Conservation (phyloP, 2,888 invertebrate genomes). For the Galerucella pusilla region DNA sequence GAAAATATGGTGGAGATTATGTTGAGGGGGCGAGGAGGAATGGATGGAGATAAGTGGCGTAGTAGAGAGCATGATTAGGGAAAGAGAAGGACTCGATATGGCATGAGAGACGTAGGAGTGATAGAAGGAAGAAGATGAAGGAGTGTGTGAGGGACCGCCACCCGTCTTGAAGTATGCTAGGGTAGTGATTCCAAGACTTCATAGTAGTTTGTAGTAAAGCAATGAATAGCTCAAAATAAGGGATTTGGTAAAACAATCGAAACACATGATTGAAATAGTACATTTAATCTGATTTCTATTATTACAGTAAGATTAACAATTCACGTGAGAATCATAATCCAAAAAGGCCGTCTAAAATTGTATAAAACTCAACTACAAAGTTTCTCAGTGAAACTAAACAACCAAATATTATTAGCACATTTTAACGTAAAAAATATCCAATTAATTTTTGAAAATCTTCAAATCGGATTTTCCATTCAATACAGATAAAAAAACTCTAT, state of each 20-base stretch:
- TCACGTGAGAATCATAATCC: not conserved
- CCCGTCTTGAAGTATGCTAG: too few relatives aligned
- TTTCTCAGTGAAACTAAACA: not conserved
- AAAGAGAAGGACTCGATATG: too few relatives aligned
- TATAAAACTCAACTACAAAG: not conserved
- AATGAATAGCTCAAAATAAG: not conserved
- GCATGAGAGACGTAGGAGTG: too few relatives aligned
- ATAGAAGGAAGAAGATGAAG: too few relatives aligned
- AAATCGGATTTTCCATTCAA: not conserved
- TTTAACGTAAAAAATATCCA: not conserved
- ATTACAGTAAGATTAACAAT: not conserved
- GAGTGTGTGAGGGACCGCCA: too few relatives aligned
- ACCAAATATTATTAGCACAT: not conserved
- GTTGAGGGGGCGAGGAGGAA: too few relatives aligned
- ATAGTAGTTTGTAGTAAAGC: too few relatives aligned
- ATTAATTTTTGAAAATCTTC: not conserved
- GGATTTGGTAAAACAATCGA: not conserved
- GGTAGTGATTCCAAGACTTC: too few relatives aligned
- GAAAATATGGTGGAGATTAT: too few relatives aligned
- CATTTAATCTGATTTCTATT: constrained; percentile 11
- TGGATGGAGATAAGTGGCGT: too few relatives aligned
- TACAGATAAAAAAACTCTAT: too few relatives aligned
- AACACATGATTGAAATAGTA: constrained; percentile 7
- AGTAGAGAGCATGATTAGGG: too few relatives aligned
- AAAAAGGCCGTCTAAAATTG: not conserved